Evolutionary conservation across 1,140 invertebrate genomes (phyloP), one percentile per base, ranked within the genome.

Genomic region (Dreissena polymorpha): DNA sequence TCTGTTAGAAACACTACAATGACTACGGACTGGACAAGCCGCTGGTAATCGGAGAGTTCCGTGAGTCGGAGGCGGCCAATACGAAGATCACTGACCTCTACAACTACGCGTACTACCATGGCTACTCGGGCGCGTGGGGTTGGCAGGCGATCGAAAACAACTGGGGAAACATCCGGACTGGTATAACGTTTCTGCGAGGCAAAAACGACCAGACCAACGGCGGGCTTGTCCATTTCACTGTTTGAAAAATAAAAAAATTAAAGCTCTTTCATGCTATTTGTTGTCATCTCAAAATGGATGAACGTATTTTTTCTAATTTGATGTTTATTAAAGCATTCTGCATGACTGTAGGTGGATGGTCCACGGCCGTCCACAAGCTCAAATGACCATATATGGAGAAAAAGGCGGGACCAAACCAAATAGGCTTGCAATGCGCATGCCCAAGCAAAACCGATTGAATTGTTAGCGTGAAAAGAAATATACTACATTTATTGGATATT

Each of bases 41-140:
- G 0, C 72, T 93, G 18, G 87, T 93, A 8, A 91, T 93, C 27
- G 93, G 92, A 16, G 93, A 93, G 84, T 93, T 92, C 75, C 79
- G 86, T 6, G 74, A 89, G 8, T 39, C 39, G 3, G 89, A 90
- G 55, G 87, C 89, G 13, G 88, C 70, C 18, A 88, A 88, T 0
- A 90, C 88, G 77, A 84, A 79, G 16, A 88, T 91, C 16, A 84
- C 86, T 53, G 79, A 91, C 23, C 79, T 93, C 39, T 93, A 89
- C 79, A 86, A 89, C 39, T 90, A 90, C 72, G 88, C 88, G 12
- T 93, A 93, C 81, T 88, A 82, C 50, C 84, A 91, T 27, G 91
- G 92, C 16, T 93, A 93, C 84, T 67, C 75, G 16, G 93, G 92
- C 12, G 90, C 86, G 1, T 92, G 89, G 89, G 86, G 73, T 64